phyloP scores from a whole-genome alignment of 2,113 vertebrate genomes.

The Thermophis baileyi region DNA sequence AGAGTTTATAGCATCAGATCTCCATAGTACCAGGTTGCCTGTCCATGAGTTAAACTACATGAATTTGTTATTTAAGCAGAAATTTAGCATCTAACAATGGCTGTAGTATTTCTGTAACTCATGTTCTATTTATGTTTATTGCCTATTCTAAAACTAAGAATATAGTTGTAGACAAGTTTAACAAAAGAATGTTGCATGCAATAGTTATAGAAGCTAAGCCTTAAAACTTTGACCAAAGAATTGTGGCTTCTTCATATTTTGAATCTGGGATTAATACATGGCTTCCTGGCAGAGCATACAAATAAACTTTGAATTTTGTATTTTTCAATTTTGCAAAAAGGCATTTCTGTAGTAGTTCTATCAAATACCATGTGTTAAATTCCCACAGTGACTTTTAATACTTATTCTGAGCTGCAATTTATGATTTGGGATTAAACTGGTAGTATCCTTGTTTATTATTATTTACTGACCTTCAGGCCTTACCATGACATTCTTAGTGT shows the following conservation, averaged over 20 bases:
- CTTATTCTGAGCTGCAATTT: conserved; percentile 46
- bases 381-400: conserved; percentile 33
- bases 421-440: conserved; percentile 69
- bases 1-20: background rate
- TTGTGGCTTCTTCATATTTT: too few relatives aligned
- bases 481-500: conserved; percentile 67
- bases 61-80: background rate
- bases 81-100: background rate
- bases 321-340: background rate
- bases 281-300: background rate
- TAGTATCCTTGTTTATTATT: conserved; percentile 56
- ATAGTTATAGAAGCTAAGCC: background rate
- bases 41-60: background rate
- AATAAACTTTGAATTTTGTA: conserved; percentile 1
- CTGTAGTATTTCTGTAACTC: background rate
- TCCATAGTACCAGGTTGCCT: background rate
- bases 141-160: background rate
- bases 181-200: background rate
- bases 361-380: background rate
- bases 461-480: conserved; percentile 83
- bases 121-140: background rate
- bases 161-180: background rate
- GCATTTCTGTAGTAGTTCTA: background rate
- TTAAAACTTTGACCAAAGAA: background rate
- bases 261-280: background rate